Conservation (phyloP, 2,113 vertebrate genomes). For the Psittacus erithacus region DNA sequence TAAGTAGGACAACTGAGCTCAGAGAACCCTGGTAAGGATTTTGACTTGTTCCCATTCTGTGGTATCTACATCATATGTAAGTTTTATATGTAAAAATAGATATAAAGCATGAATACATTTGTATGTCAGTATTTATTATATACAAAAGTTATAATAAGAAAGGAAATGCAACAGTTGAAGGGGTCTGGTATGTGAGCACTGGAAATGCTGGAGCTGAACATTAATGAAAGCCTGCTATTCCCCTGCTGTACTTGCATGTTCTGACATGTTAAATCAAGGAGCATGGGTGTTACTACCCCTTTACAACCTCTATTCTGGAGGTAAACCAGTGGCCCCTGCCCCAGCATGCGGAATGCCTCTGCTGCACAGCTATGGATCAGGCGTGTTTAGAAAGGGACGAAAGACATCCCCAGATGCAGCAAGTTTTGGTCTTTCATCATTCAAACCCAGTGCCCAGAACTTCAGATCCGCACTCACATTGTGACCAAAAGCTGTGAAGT, state of each 20-base stretch:
- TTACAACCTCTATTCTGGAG: not conserved
- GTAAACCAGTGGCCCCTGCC: not conserved
- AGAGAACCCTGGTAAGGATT: not conserved
- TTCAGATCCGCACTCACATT: not conserved
- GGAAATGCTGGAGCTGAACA: not conserved
- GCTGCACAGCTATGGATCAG: not conserved
- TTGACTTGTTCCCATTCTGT: not conserved
- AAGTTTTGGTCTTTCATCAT: not conserved
- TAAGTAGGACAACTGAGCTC: not conserved
- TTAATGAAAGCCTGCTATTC: not conserved
- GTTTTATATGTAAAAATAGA: not conserved
- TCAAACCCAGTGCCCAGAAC: not conserved
- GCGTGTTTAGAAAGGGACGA: not conserved
- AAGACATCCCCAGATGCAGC: not conserved
- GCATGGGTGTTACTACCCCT: fast-evolving
- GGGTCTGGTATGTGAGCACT: fast-evolving
- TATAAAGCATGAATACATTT: too few species aligned
- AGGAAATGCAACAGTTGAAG: not conserved
- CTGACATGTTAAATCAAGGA: not conserved
- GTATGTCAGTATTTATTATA: not conserved
- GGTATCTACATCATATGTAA: not conserved
- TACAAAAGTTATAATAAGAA: not conserved
- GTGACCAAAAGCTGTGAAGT: not conserved
- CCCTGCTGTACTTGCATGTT: fast-evolving
- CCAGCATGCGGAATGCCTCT: not conserved